phyloP scores from a whole-genome alignment of 2,113 vertebrate genomes.

The Hiodon alosoides region DNA sequence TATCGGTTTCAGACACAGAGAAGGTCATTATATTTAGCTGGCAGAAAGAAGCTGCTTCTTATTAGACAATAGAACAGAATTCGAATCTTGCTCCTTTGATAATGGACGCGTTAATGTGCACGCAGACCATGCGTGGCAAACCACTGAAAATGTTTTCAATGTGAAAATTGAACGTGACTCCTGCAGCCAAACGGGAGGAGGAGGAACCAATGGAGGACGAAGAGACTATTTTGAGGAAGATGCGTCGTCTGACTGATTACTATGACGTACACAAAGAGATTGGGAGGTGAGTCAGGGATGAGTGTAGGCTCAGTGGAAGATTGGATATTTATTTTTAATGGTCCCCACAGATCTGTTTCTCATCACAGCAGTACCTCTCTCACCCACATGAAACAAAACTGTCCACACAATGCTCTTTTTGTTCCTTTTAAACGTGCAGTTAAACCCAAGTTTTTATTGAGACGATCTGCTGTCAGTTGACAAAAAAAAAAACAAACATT shows the following conservation, averaged over 20 bases:
- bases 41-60: not conserved
- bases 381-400: too few relatives aligned
- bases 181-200: conserved; percentile 62
- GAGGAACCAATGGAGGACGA: conserved; percentile 68
- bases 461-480: too few relatives aligned
- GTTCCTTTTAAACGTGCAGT: too few relatives aligned
- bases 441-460: too few relatives aligned
- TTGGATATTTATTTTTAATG: too few relatives aligned
- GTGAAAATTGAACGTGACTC: not conserved
- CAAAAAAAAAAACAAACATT: too few relatives aligned
- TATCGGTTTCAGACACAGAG: conserved; percentile 1
- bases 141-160: too few relatives aligned
- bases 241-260: conserved; percentile 78
- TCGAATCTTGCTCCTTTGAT: not conserved
- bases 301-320: not conserved
- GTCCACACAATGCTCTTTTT: too few relatives aligned
- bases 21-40: not conserved
- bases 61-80: too few relatives aligned
- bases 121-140: not conserved
- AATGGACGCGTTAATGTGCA: not conserved
- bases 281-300: conserved; percentile 65
- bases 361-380: too few relatives aligned
- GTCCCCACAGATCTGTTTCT: too few relatives aligned
- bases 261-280: conserved; percentile 93
- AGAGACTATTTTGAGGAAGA: conserved; percentile 71